These are phyloP conservation scores for Glareola pratincola DNA, from an alignment of 2,113 vertebrate species.

Conservation along the genomic window DNA sequence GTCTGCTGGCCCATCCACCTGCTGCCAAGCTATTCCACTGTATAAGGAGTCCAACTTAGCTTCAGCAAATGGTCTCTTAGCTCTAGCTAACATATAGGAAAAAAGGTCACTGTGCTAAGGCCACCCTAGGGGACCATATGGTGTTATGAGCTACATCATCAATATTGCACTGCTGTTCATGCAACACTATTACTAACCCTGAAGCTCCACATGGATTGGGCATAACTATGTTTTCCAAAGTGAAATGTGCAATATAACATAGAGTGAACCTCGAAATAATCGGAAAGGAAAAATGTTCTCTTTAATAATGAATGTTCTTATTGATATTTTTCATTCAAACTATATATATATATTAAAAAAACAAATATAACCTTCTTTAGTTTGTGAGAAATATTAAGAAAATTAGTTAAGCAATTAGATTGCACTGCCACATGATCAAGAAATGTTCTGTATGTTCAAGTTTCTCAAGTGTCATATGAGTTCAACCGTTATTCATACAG, in stretches of 20 bases:
- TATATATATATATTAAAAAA: background rate
- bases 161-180: background rate
- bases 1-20: background rate
- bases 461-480: background rate
- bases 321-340: background rate
- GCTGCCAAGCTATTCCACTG: slow-evolving; percentile 30
- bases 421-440: background rate
- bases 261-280: background rate
- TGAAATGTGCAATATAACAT: background rate
- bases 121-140: background rate
- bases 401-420: background rate
- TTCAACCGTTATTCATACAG: background rate
- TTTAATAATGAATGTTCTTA: background rate
- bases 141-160: background rate
- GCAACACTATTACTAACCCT: slow-evolving; percentile 13
- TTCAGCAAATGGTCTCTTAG: background rate
- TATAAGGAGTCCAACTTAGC: background rate
- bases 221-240: background rate
- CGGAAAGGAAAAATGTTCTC: background rate
- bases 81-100: background rate
- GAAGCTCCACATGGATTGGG: background rate
- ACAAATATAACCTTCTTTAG: background rate
- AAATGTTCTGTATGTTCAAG: background rate
- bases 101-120: slow-evolving; percentile 26
- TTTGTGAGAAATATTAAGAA: background rate